These are phyloP conservation scores for Venustoraphidia nigricollis DNA, from an alignment of 2,888 invertebrate genomes.

Conservation along the genomic window DNA sequence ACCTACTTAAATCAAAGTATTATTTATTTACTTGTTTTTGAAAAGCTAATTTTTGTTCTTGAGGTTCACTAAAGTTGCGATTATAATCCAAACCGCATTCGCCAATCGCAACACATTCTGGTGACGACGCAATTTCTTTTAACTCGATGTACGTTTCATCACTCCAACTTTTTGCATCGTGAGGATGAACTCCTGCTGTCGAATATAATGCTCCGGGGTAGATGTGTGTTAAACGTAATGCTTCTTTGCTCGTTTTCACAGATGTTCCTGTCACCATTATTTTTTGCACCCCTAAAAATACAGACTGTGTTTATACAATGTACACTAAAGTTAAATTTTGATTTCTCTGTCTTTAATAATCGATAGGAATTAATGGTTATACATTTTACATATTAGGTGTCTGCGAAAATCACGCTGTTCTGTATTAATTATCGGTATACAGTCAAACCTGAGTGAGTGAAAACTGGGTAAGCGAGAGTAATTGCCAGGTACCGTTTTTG, in stretches of 20 bases:
- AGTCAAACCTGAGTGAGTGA: too few species aligned
- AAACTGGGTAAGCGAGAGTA: too few species aligned
- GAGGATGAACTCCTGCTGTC: constrained; percentile 85
- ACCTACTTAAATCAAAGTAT: not conserved
- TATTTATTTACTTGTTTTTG: constrained; percentile 52
- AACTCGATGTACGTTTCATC: constrained; percentile 69
- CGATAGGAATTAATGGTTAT: too few species aligned
- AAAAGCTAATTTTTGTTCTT: constrained; percentile 73
- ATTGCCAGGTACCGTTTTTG: too few species aligned
- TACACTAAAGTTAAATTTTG: constrained; percentile 4
- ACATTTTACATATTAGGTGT: too few species aligned
- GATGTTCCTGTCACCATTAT: constrained; percentile 89
- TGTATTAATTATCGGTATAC: not conserved
- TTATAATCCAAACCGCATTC: constrained; percentile 92
- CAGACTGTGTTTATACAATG: too few species aligned
- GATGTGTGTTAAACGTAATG: constrained; percentile 71
- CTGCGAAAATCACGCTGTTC: too few species aligned
- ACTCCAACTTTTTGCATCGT: constrained; percentile 77
- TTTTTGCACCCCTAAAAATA: constrained; percentile 67
- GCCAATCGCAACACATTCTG: constrained; percentile 85
- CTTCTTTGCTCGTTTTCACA: constrained; percentile 79
- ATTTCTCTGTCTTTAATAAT: too few species aligned
- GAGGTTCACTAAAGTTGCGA: constrained; percentile 84
- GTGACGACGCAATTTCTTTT: constrained; percentile 56
- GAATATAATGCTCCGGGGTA: constrained; percentile 84